Conservation (phyloP, 2,888 invertebrate genomes). For the Stramonita haemastoma region DNA sequence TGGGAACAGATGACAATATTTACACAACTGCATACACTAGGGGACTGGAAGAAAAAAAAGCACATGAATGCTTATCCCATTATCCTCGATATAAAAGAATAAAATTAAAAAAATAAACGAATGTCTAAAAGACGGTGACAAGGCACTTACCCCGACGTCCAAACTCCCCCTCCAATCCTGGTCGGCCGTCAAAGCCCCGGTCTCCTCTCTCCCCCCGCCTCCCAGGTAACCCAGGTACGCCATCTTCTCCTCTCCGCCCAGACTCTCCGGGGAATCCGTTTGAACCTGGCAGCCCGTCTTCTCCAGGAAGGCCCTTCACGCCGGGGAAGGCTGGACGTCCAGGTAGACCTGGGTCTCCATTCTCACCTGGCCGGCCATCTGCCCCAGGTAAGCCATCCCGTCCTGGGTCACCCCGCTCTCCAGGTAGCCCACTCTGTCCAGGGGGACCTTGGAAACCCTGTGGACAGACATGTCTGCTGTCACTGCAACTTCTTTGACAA, state of each 20-base stretch:
- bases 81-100: too few relatives aligned
- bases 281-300: constrained; percentile 52
- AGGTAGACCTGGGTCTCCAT: constrained; percentile 40
- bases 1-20: too few relatives aligned
- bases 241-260: constrained; percentile 45
- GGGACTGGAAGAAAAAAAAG: too few relatives aligned
- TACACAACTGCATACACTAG: too few relatives aligned
- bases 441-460: constrained; percentile 31
- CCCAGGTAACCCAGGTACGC: constrained; percentile 33
- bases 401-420: constrained; percentile 32
- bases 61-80: too few relatives aligned
- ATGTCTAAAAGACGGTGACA: not conserved
- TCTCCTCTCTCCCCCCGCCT: constrained; percentile 47
- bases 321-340: constrained; percentile 76
- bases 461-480: not conserved
- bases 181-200: constrained; percentile 50
- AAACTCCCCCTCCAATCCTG: constrained; percentile 52
- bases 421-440: constrained; percentile 37
- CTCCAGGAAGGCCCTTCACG: constrained; percentile 52
- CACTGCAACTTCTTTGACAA: not conserved
- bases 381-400: constrained; percentile 26
- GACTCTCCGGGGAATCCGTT: constrained; percentile 50
- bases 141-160: constrained; percentile 41
- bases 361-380: constrained; percentile 67
- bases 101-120: too few relatives aligned